These are phyloP conservation scores for Calephelis perditalis DNA, from an alignment of 2,888 invertebrate genomes.

Conservation along the genomic window DNA sequence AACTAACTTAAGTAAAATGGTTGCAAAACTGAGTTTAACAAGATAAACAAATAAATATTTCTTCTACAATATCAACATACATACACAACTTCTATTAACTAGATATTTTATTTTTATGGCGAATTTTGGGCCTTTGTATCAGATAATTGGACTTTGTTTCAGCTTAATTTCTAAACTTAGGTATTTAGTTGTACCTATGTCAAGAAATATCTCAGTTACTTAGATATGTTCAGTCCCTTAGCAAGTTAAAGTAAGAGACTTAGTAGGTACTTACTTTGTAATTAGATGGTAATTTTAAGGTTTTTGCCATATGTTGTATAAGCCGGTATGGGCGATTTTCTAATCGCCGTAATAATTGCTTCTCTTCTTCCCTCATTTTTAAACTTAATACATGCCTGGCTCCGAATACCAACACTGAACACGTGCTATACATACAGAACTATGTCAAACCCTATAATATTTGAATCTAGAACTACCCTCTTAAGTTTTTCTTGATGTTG, in stretches of 20 bases:
- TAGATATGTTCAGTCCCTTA: not conserved
- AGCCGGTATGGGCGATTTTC: slow-evolving; percentile 46
- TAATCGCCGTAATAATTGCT: slow-evolving; percentile 35
- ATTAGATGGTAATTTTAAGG: slow-evolving; percentile 53
- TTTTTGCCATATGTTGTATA: slow-evolving; percentile 55
- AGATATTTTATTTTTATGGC: too few relatives aligned
- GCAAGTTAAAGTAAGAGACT: not conserved
- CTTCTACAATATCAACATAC: too few relatives aligned
- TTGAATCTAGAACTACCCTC: slow-evolving; percentile 1
- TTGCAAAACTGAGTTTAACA: too few relatives aligned
- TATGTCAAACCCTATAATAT: not conserved
- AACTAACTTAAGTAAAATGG: too few relatives aligned
- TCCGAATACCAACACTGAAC: not conserved
- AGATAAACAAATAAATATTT: too few relatives aligned
- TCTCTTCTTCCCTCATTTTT: slow-evolving; percentile 31
- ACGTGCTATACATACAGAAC: not conserved
- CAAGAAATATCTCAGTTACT: too few relatives aligned
- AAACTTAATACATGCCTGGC: slow-evolving; percentile 1
- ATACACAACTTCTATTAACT: too few relatives aligned
- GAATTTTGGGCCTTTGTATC: too few relatives aligned
- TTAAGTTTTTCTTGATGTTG: not conserved
- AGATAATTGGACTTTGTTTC: too few relatives aligned
- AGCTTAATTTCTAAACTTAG: too few relatives aligned
- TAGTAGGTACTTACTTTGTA: slow-evolving; percentile 46
- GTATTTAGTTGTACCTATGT: too few relatives aligned